Evolutionary conservation across 1,140 invertebrate genomes (phyloP).

Genomic region (Lasaia peninsularis): DNA sequence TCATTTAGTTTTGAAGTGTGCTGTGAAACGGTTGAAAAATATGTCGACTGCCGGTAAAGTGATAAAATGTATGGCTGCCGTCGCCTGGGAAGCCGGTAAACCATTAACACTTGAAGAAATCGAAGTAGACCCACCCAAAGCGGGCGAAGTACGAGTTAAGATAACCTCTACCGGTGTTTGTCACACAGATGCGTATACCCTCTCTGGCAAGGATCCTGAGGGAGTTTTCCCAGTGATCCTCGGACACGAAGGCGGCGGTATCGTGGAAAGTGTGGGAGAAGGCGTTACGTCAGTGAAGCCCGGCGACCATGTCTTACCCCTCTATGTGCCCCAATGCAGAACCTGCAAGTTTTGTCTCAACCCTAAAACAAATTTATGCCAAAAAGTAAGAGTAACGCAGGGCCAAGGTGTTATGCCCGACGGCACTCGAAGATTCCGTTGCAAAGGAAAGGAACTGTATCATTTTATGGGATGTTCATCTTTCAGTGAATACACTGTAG

Average conservation of each 20-base stretch:
- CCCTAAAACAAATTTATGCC: constrained; percentile 97
- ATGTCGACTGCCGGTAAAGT: constrained; percentile 68
- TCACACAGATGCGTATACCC: constrained; percentile 97
- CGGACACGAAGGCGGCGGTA: constrained; percentile 96
- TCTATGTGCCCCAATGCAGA: constrained; percentile 97
- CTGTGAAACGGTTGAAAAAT: constrained; percentile 16
- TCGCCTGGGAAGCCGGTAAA: constrained; percentile 93
- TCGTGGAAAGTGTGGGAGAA: constrained; percentile 97
- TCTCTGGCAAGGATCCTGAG: constrained; percentile 95
- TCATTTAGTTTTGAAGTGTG: constrained; percentile 21
- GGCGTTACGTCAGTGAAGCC: constrained; percentile 92
- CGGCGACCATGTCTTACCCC: constrained; percentile 97
- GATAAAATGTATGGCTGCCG: constrained; percentile 94
- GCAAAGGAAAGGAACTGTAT: constrained; percentile 92
- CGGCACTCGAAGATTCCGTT: constrained; percentile 94
- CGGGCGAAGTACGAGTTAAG: constrained; percentile 90
- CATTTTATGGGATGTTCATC: constrained; percentile 99
- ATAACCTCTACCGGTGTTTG: constrained; percentile 94
- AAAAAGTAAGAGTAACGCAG: constrained; percentile 93
- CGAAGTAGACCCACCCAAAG: constrained; percentile 96
- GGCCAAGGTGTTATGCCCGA: constrained; percentile 97
- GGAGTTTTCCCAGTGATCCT: constrained; percentile 95
- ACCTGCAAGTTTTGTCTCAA: constrained; percentile 98
- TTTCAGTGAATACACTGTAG: constrained; percentile 98
- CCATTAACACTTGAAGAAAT: constrained; percentile 93